Evolutionary conservation across 2,113 vertebrate species (phyloP).

Genomic region (Tragelaphus imberbis): DNA sequence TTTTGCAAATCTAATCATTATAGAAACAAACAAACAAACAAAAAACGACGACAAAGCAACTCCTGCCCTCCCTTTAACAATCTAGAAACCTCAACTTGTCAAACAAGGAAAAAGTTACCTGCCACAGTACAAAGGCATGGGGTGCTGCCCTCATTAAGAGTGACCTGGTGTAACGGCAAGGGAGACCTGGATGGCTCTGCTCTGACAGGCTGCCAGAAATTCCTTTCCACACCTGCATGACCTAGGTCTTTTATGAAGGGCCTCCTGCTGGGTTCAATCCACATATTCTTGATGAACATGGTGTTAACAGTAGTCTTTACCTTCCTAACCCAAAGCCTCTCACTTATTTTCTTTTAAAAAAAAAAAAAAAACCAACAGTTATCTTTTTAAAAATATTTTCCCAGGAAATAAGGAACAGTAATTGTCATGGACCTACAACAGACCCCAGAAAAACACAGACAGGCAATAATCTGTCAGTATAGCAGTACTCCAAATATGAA

Average conservation of each 20-base stretch:
- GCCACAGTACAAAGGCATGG: background rate
- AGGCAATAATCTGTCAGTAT: slow-evolving; percentile 51
- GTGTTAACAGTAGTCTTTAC: background rate
- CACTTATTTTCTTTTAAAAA: background rate
- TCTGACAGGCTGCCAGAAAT: background rate
- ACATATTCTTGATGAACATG: background rate
- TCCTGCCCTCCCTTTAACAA: background rate
- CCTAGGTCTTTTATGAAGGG: background rate
- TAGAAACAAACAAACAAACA: background rate
- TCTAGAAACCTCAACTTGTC: background rate
- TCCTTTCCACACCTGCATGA: background rate
- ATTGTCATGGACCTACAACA: slow-evolving; percentile 8
- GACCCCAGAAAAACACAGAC: slow-evolving; percentile 38
- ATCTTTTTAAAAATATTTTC: slow-evolving; percentile 45
- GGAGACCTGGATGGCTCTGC: background rate
- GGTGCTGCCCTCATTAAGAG: background rate
- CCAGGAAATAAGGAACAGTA: slow-evolving; percentile 43
- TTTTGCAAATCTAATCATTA: slow-evolving; percentile 51
- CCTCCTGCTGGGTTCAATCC: background rate
- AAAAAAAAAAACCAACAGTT: background rate
- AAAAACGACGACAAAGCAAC: background rate
- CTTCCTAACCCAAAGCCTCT: background rate
- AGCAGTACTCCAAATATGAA: slow-evolving; percentile 63
- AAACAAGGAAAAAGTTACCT: slow-evolving; percentile 36
- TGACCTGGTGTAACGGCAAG: background rate